Conservation (phyloP, 2,888 invertebrate species). For the Leucozona laternaria region DNA sequence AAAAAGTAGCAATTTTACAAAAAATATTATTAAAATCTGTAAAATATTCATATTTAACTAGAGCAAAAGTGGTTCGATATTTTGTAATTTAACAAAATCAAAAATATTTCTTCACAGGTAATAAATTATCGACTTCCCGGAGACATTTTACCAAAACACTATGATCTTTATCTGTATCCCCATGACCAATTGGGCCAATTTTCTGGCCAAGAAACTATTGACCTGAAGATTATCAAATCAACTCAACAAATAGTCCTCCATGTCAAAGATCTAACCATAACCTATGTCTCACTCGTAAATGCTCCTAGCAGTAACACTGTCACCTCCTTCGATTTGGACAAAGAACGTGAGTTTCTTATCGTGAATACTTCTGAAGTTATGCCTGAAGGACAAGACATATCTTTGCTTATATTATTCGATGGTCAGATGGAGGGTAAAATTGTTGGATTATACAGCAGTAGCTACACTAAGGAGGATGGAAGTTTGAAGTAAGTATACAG, state of each 20-base stretch:
- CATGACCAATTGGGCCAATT: slow-evolving; percentile 86
- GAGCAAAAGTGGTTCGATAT: too few species aligned
- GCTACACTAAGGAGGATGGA: slow-evolving; percentile 84
- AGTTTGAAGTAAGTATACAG: slow-evolving; percentile 45
- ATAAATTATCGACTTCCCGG: slow-evolving; percentile 85
- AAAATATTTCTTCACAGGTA: slow-evolving; percentile 75
- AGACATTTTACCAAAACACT: slow-evolving; percentile 86
- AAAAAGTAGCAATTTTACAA: too few species aligned
- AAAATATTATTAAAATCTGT: too few species aligned
- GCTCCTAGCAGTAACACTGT: slow-evolving; percentile 76
- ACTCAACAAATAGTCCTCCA: slow-evolving; percentile 86
- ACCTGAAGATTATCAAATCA: slow-evolving; percentile 83
- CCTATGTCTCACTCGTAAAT: slow-evolving; percentile 76
- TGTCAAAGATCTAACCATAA: slow-evolving; percentile 85
- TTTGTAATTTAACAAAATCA: too few species aligned
- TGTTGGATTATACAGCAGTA: slow-evolving; percentile 90
- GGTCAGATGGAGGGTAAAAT: slow-evolving; percentile 89
- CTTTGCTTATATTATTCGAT: slow-evolving; percentile 83
- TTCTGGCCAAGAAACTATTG: slow-evolving; percentile 85
- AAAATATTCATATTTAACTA: too few species aligned
- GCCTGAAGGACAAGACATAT: slow-evolving; percentile 32
- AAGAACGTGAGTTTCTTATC: slow-evolving; percentile 79
- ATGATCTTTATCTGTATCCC: slow-evolving; percentile 88
- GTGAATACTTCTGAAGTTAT: slow-evolving; percentile 78
- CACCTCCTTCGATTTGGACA: slow-evolving; percentile 76